These are phyloP conservation scores for Mythimna impura DNA, from an alignment of 2,888 invertebrate species.

Conservation along the genomic window DNA sequence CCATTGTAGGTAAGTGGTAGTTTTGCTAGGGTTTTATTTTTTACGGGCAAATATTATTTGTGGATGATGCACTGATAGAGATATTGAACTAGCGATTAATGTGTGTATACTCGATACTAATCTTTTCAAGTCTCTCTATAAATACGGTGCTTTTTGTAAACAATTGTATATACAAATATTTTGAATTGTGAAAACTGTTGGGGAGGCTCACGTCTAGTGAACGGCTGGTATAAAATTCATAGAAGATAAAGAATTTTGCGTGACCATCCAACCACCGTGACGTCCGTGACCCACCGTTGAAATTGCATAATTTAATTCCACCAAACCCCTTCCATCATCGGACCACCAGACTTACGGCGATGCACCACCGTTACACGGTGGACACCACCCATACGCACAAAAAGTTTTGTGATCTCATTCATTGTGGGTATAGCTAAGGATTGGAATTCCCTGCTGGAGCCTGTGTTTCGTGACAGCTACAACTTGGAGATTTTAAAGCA, in stretches of 20 bases:
- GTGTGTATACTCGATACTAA: neutral
- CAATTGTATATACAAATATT: neutral
- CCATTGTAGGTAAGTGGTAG: neutral
- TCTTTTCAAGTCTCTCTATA: neutral
- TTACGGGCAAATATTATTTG: neutral
- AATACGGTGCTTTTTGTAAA: neutral
- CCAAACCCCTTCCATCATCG: too few species aligned
- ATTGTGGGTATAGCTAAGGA: too few species aligned
- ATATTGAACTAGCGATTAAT: neutral
- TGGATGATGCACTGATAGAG: neutral
- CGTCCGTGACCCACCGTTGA: too few species aligned
- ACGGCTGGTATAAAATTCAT: neutral
- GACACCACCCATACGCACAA: too few species aligned
- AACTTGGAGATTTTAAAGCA: too few species aligned
- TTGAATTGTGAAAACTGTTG: neutral
- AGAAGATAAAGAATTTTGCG: neutral
- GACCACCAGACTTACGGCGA: too few species aligned
- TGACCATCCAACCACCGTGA: too few species aligned
- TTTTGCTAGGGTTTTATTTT: neutral
- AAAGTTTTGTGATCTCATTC: too few species aligned
- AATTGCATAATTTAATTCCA: too few species aligned
- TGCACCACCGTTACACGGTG: too few species aligned
- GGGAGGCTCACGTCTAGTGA: neutral
- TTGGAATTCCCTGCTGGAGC: too few species aligned
- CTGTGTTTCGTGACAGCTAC: too few species aligned